Evolutionary conservation across 2,888 invertebrate genomes (phyloP).

Genomic region (Xestia xanthographa): DNA sequence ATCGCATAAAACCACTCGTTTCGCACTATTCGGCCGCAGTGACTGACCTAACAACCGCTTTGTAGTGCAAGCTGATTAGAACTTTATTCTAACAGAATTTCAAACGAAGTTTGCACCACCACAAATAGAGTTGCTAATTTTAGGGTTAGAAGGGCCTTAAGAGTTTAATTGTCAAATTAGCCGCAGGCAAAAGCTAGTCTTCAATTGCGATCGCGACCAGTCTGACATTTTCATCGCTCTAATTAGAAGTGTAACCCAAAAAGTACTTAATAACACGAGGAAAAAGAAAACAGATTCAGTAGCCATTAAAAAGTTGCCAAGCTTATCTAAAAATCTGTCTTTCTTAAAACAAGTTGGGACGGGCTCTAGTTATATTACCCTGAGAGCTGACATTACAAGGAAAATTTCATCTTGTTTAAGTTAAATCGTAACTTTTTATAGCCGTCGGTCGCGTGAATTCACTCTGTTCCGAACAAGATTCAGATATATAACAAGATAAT

Average conservation of each 20-base stretch:
- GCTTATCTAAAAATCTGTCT: slow-evolving; percentile 75
- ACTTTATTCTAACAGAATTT: too few species aligned
- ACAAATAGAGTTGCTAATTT: too few species aligned
- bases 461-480: slow-evolving; percentile 59
- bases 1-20: too few species aligned
- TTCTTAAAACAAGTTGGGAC: slow-evolving; percentile 71
- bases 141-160: too few species aligned
- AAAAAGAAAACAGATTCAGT: slow-evolving; percentile 57
- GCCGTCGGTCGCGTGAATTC: slow-evolving; percentile 71
- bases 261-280: slow-evolving; percentile 46
- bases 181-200: neutral
- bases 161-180: too few species aligned
- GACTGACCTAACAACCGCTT: too few species aligned
- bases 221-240: slow-evolving; percentile 14
- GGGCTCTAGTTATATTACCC: slow-evolving; percentile 73
- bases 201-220: neutral
- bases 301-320: slow-evolving; percentile 70
- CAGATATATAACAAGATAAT: slow-evolving; percentile 56
- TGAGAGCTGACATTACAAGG: slow-evolving; percentile 78
- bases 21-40: too few species aligned
- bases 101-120: too few species aligned
- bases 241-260: slow-evolving; percentile 47
- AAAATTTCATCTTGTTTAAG: slow-evolving; percentile 80
- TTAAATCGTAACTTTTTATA: slow-evolving; percentile 81
- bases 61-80: too few species aligned